Evolutionary conservation across 2,888 invertebrate genomes (phyloP).

Genomic region (Isotomurus palustris): DNA sequence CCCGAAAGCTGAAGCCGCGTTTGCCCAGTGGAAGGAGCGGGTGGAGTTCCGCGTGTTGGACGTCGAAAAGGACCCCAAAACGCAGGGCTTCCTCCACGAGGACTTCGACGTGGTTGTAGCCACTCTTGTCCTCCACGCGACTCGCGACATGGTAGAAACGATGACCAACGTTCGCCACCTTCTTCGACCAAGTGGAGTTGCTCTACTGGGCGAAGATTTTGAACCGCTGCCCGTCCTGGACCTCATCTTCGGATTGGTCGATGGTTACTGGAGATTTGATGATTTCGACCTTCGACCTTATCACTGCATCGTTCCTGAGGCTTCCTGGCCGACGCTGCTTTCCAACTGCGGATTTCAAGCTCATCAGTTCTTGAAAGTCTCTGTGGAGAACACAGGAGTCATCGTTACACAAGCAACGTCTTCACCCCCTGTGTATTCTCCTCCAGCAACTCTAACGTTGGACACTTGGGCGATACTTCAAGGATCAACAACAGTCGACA

Average conservation of each 20-base stretch:
- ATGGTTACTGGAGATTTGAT: conserved; percentile 19
- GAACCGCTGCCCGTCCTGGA: not conserved
- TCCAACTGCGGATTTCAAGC: conserved; percentile 5
- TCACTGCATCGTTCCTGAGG: conserved; percentile 1
- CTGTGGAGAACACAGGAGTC: too few species aligned
- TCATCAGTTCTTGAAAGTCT: too few species aligned
- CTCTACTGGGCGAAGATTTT: conserved; percentile 17
- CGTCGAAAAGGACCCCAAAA: conserved; percentile 24
- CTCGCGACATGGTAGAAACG: conserved; percentile 10
- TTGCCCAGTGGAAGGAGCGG: not conserved
- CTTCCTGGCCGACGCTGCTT: conserved; percentile 8
- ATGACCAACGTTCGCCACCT: conserved; percentile 15
- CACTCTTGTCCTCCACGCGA: conserved; percentile 19
- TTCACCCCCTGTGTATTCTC: too few species aligned
- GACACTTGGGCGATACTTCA: too few species aligned
- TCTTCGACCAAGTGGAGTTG: conserved; percentile 9
- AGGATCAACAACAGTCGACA: too few species aligned
- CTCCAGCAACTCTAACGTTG: too few species aligned
- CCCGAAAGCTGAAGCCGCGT: conserved; percentile 5
- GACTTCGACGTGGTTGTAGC: conserved; percentile 18
- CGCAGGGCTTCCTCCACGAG: conserved; percentile 19
- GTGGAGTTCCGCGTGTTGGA: conserved; percentile 21
- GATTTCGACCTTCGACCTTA: conserved; percentile 10
- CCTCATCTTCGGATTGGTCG: conserved; percentile 18
- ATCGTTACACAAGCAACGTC: too few species aligned